A percentile compares a stretch with the other conserved stretches of the same genome.
phyloP scores from a whole-genome alignment of 2,113 vertebrate genomes.

The Fregetta grallaria region DNA sequence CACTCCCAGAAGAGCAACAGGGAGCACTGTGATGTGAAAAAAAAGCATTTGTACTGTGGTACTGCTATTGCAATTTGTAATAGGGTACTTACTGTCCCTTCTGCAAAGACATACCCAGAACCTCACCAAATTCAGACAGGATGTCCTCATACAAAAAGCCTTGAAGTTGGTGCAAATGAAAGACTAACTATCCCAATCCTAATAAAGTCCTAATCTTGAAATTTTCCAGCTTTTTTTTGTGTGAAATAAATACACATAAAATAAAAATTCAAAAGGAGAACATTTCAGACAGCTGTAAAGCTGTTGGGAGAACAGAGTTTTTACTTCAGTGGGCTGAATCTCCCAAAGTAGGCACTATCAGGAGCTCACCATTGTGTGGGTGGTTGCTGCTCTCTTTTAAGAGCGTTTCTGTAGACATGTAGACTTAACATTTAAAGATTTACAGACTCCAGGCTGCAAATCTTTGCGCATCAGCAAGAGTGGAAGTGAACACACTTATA shows the following conservation, averaged over 20 bases:
- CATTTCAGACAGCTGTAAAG: background rate
- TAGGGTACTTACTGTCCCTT: background rate
- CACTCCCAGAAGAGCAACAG: background rate
- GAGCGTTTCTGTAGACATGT: background rate
- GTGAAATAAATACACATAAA: background rate
- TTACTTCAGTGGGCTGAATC: background rate
- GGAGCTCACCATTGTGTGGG: background rate
- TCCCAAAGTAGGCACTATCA: background rate
- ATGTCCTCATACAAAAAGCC: background rate
- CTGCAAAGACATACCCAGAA: background rate
- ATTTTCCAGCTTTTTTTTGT: background rate
- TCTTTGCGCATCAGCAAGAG: background rate
- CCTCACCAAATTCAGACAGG: background rate
- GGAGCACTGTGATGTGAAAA: background rate
- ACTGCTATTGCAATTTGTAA: background rate
- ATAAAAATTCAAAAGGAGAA: background rate
- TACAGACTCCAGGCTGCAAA: background rate
- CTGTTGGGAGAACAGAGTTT: background rate
- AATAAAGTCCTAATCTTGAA: background rate
- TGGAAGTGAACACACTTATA: background rate
- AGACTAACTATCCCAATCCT: background rate
- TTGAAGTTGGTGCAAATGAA: background rate
- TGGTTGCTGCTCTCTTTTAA: background rate
- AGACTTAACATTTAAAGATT: background rate
- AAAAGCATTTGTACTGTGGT: background rate